Percentiles rank a stretch among this genome's conserved stretches.
Evolutionary conservation across 2,888 invertebrate species (phyloP).

Genomic region (Pyralis farinalis): DNA sequence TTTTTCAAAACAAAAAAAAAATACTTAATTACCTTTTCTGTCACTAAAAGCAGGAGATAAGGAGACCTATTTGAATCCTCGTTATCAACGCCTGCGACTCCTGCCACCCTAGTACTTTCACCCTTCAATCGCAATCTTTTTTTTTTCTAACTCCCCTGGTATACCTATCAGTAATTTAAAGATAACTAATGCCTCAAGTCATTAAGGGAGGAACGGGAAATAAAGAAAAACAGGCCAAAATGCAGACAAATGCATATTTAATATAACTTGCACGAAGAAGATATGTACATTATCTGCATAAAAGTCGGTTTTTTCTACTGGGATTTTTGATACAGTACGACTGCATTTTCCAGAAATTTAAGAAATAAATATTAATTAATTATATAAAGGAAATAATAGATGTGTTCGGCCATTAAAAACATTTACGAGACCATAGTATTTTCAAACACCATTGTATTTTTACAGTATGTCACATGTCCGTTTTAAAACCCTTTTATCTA

Average conservation of each 20-base stretch:
- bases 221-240: conserved; percentile 42
- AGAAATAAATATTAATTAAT: no score
- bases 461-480: conserved; percentile 10
- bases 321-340: no score
- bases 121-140: conserved; percentile 57
- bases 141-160: conserved; percentile 43
- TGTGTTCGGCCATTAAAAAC: no score
- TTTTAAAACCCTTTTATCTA: conserved; percentile 20
- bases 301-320: no score
- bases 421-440: no score
- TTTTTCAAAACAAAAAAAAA: conserved; percentile 61
- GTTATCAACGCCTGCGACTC: conserved; percentile 59
- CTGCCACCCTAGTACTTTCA: conserved; percentile 50
- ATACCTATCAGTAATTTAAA: conserved; percentile 70
- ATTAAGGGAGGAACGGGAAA: conserved; percentile 52
- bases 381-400: no score
- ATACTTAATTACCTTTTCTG: conserved; percentile 73
- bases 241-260: conserved; percentile 70
- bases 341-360: no score
- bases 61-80: conserved; percentile 59
- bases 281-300: no score
- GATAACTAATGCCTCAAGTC: conserved; percentile 74
- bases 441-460: conserved; percentile 6
- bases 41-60: conserved; percentile 68
- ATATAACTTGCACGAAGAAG: conserved; percentile 29